Evolutionary conservation across 1,140 invertebrate species (phyloP), one percentile per base, ranked within the genome.

Genomic region (Neomicropteryx cornuta): DNA sequence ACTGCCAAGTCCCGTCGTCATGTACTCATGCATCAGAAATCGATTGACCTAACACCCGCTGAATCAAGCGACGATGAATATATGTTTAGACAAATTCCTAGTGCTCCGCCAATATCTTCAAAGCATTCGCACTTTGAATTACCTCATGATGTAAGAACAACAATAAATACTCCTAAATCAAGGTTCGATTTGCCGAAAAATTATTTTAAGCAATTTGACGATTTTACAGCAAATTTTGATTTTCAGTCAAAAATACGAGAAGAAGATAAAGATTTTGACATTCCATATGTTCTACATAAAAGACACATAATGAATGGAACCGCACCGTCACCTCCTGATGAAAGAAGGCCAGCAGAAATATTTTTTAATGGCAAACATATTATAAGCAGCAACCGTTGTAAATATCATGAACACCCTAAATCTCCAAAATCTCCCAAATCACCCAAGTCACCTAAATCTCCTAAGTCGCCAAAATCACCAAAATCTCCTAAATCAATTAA

Each of bases 11-110:
- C 74, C 6, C 69, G 81, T 19, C 69, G 82, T 2, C 76, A 83
- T 52, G 73, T 83, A 23, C 56, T 88, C n/a, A 86, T 82, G 72
- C 84, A 87, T 58, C 85, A 87, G 47, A 87, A 87, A 53, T 87
- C 83, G 0, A 86, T 89, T 42, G 85, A 87, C 52, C 59, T 87
- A 4, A 86, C 84, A 6, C 83, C 83, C 1, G 81, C 82, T 0
- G 83, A 85, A 57, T 82, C 81, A 1, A 83, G 81, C 19, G 82
- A 86, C 49, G 82, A 84, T 55, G 81, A 85, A 50, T 79, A 79
- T 43, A 72, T 80, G 23, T 79, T 78, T 45, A 73, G 76, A 37
- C 77, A 80, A 59, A 79, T 79, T 45, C 77, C 77, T 0, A 79
- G 76, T 47, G 76, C 76, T 22, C 76, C 77, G 0, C 76, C 79